Conservation (phyloP, 1,140 invertebrate genomes). For the Metaphire vulgaris region DNA sequence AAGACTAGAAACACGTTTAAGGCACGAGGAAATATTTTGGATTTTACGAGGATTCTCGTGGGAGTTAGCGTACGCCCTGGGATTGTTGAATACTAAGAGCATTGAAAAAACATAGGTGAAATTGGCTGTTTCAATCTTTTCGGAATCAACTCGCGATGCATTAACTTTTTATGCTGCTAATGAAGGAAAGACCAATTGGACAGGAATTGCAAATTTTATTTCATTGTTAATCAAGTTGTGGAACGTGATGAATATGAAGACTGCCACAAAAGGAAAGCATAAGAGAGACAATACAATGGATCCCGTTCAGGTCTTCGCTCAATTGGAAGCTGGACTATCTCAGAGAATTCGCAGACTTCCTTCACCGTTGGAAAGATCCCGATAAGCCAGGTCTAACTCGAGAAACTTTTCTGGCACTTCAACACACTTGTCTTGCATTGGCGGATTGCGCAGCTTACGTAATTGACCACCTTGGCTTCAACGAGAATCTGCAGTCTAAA, state of each 20-base stretch:
- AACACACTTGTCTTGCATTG: neutral
- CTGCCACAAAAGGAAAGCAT: neutral
- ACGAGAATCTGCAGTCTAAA: neutral
- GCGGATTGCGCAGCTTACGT: neutral
- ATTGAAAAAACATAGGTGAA: constrained; percentile 6
- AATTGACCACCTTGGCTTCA: neutral
- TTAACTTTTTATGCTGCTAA: neutral
- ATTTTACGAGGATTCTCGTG: no score
- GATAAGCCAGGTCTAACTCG: neutral
- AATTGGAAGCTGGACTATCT: neutral
- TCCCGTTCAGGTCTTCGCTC: neutral
- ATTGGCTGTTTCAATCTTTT: neutral
- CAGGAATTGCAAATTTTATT: neutral
- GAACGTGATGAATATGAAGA: neutral
- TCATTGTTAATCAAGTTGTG: neutral
- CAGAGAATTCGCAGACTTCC: neutral
- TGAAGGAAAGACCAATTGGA: neutral
- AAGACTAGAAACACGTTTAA: no score
- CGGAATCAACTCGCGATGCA: neutral
- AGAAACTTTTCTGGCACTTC: neutral
- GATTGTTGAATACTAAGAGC: neutral
- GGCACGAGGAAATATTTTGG: no score
- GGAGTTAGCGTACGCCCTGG: no score
- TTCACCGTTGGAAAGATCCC: constrained; percentile 1
- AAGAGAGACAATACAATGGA: neutral